Percentiles rank a stretch among this genome's conserved stretches.
These are phyloP conservation scores for Stigmatopora argus DNA, from an alignment of 2,113 vertebrate genomes.

Conservation along the genomic window DNA sequence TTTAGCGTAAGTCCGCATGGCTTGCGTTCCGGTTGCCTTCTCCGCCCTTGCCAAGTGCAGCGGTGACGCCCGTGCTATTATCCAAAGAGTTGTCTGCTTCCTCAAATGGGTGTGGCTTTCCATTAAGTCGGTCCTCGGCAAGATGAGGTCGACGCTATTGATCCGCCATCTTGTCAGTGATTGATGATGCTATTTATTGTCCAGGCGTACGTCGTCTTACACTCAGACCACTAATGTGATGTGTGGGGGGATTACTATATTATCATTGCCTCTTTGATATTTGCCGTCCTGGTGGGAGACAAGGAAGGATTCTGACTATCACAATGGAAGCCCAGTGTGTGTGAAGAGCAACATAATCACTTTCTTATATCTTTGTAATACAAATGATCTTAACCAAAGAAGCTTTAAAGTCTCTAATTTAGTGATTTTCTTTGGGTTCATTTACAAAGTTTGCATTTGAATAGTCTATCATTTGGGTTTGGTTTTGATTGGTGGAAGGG, in stretches of 20 bases:
- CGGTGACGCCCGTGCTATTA: constrained; percentile 74
- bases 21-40: constrained; percentile 63
- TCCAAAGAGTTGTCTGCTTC: constrained; percentile 87
- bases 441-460: constrained; percentile 56
- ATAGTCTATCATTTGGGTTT: constrained; percentile 47
- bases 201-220: constrained; percentile 36
- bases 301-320: constrained; percentile 65
- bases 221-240: constrained; percentile 21
- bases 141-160: constrained; percentile 23
- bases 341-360: constrained; percentile 75
- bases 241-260: constrained; percentile 21
- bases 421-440: constrained; percentile 70
- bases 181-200: constrained; percentile 39
- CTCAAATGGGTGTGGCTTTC: constrained; percentile 56
- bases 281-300: constrained; percentile 51
- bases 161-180: constrained; percentile 39
- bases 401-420: constrained; percentile 78
- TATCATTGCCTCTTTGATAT: constrained; percentile 31
- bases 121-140: constrained; percentile 46
- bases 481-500: constrained; percentile 49
- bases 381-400: constrained; percentile 93
- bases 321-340: constrained; percentile 56
- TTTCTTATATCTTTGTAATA: constrained; percentile 70
- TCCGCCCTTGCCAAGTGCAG: constrained; percentile 64
- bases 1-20: constrained; percentile 63